These are phyloP conservation scores for Macaca nemestrina DNA, from an alignment of 2,113 vertebrate species.

Conservation along the genomic window DNA sequence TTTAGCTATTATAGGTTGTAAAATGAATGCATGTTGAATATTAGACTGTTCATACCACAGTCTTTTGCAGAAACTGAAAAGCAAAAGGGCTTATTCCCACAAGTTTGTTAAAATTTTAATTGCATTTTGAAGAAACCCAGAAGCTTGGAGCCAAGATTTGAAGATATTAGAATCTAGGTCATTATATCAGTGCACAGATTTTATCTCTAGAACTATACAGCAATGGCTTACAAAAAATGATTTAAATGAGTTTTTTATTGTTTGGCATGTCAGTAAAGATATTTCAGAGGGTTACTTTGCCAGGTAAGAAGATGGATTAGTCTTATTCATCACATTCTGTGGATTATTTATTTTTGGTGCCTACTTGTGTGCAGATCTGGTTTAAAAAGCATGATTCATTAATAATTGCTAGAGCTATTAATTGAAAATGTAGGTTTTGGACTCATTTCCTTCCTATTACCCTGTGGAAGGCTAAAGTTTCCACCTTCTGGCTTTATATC, in stretches of 20 bases:
- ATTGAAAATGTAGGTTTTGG: slow-evolving; percentile 25
- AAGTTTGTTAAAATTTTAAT: slow-evolving; percentile 86
- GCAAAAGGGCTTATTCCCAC: slow-evolving; percentile 74
- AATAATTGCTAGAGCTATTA: slow-evolving; percentile 56
- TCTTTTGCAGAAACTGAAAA: slow-evolving; percentile 73
- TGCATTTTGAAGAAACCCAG: slow-evolving; percentile 81
- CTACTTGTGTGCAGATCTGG: neutral
- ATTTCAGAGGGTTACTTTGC: slow-evolving; percentile 44
- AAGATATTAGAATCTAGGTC: slow-evolving; percentile 83
- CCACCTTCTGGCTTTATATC: neutral
- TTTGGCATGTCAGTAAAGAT: slow-evolving; percentile 62
- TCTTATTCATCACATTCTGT: slow-evolving; percentile 32
- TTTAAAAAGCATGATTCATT: slow-evolving; percentile 9
- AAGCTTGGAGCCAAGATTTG: slow-evolving; percentile 80
- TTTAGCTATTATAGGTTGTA: slow-evolving; percentile 64
- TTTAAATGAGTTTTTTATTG: slow-evolving; percentile 42
- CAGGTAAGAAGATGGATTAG: neutral
- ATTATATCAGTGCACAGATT: slow-evolving; percentile 72
- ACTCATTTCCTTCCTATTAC: slow-evolving; percentile 48
- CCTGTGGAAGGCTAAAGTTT: neutral
- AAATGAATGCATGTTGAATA: slow-evolving; percentile 68
- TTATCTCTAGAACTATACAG: slow-evolving; percentile 55
- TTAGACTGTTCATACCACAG: slow-evolving; percentile 64
- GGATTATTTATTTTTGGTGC: slow-evolving; percentile 2
- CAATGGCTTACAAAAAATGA: slow-evolving; percentile 65